phyloP scores from a whole-genome alignment of 2,113 vertebrate species.

The Cephalopterus ornatus region DNA sequence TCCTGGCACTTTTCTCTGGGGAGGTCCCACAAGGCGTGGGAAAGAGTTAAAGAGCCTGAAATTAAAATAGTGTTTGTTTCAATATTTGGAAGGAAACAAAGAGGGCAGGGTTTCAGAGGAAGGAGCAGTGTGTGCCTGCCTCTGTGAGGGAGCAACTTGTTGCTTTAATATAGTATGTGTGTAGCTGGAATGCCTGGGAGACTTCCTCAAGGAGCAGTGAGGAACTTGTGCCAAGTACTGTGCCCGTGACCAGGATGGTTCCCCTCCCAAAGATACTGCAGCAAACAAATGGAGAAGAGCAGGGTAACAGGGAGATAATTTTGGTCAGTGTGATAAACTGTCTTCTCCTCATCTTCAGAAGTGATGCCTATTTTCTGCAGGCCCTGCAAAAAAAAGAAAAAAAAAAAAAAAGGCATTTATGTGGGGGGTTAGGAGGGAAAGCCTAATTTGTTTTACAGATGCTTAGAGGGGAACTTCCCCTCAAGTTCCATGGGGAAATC shows the following conservation, averaged over 20 bases:
- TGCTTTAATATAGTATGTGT: not conserved
- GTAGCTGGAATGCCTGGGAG: not conserved
- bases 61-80: not conserved
- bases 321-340: not conserved
- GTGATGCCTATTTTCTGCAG: not conserved
- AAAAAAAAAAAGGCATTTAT: not conserved
- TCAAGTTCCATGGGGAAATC: not conserved
- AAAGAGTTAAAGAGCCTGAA: not conserved
- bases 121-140: not conserved
- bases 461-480: not conserved
- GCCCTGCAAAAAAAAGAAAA: not conserved
- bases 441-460: conserved; percentile 18
- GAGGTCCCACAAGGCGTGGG: not conserved
- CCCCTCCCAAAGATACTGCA: not conserved
- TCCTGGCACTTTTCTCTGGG: not conserved
- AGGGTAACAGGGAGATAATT: not conserved
- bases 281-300: not conserved
- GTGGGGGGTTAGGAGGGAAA: not conserved
- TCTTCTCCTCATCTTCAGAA: not conserved
- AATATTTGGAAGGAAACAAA: not conserved
- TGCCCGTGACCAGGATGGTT: not conserved
- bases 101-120: not conserved
- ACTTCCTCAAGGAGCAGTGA: not conserved
- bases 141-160: not conserved
- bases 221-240: not conserved